Conservation (phyloP, 2,797 vertebrate species). For the Pagetopsis macropterus region DNA sequence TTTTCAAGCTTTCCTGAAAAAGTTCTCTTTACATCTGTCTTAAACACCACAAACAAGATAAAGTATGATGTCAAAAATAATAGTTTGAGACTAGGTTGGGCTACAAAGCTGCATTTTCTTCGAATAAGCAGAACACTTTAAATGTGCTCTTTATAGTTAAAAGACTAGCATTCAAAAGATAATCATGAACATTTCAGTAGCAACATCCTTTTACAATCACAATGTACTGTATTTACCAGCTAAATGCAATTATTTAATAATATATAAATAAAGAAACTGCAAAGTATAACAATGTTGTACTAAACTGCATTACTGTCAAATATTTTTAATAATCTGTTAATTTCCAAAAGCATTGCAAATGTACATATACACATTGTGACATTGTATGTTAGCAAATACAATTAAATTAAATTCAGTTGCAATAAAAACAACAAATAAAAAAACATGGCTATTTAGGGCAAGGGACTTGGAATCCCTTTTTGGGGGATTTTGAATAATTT, state of each 20-base stretch:
- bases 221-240: background rate
- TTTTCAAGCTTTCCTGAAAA: conserved; percentile 21
- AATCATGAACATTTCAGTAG: background rate
- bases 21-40: background rate
- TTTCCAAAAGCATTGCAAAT: background rate
- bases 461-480: background rate
- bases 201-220: background rate
- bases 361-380: background rate
- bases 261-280: conserved; percentile 1
- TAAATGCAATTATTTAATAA: background rate
- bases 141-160: conserved; percentile 12
- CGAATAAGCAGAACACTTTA: conserved; percentile 23
- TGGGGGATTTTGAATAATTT: background rate
- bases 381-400: background rate
- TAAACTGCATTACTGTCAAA: background rate
- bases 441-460: background rate
- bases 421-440: background rate
- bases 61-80: background rate
- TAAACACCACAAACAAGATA: conserved; percentile 10
- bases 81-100: background rate
- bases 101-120: conserved; percentile 17
- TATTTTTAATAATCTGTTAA: background rate
- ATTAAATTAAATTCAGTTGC: background rate
- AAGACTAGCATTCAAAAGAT: conserved; percentile 1
- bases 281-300: background rate